A percentile compares a stretch with the other conserved stretches of the same genome.
These are phyloP conservation scores for Cheumatopsyche charites DNA, from an alignment of 1,140 invertebrate species.

Conservation along the genomic window DNA sequence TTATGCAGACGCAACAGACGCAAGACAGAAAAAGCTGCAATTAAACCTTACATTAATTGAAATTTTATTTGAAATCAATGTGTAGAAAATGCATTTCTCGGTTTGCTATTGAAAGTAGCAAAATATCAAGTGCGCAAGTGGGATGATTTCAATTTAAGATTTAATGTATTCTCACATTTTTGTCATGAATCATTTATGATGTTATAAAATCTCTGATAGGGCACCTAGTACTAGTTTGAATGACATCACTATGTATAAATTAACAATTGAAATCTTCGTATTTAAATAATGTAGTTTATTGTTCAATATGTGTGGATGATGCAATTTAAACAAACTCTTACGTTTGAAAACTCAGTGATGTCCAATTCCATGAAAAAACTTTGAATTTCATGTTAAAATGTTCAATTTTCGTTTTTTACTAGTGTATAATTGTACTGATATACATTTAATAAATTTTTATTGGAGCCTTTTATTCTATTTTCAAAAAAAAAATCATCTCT, in stretches of 20 bases:
- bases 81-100: too few relatives aligned
- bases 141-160: too few relatives aligned
- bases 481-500: too few relatives aligned
- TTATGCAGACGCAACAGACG: conserved; percentile 59
- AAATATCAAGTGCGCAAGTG: too few relatives aligned
- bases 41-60: conserved; percentile 67
- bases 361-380: conserved; percentile 8
- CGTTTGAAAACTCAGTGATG: conserved; percentile 42
- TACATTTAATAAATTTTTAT: too few relatives aligned
- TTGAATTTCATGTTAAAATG: too few relatives aligned
- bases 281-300: conserved; percentile 39
- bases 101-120: too few relatives aligned
- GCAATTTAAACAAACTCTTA: conserved; percentile 48
- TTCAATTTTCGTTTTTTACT: too few relatives aligned
- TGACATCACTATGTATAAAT: conserved; percentile 23
- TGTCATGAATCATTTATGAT: background rate
- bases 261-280: conserved; percentile 28
- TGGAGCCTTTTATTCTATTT: too few relatives aligned
- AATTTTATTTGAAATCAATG: conserved; percentile 27
- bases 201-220: too few relatives aligned
- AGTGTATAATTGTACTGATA: too few relatives aligned
- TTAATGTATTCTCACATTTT: background rate
- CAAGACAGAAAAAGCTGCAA: conserved; percentile 60
- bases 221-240: background rate
- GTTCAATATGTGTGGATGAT: conserved; percentile 39